Evolutionary conservation across 30 jellyfish, hydroid and myxozoan genomes (phyloP).

Genomic region (Hydra vulgaris): DNA sequence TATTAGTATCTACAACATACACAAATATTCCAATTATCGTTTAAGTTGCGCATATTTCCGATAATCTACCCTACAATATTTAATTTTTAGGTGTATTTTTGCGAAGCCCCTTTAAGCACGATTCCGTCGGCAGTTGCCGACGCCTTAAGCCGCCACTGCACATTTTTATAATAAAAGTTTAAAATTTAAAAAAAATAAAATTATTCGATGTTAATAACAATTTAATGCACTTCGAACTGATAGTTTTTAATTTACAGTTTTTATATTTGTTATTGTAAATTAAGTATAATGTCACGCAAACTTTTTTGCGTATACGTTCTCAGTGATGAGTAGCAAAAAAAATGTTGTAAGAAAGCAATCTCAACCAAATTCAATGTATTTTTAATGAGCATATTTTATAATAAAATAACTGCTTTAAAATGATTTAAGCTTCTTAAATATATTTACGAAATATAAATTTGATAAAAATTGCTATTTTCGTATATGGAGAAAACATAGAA

Average conservation of each 20-base stretch:
- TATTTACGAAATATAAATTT: not conserved
- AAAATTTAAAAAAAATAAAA: too few species aligned
- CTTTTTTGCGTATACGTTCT: not conserved
- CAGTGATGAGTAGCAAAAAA: not conserved
- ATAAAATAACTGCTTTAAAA: too few species aligned
- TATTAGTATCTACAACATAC: too few species aligned
- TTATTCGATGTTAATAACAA: not conserved
- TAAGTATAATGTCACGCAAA: not conserved
- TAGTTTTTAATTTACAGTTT: not conserved
- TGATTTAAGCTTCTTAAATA: not conserved
- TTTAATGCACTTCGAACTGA: not conserved
- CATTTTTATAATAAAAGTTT: too few species aligned
- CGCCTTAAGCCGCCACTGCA: too few species aligned
- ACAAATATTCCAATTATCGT: too few species aligned
- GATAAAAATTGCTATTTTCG: not conserved
- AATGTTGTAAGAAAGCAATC: not conserved
- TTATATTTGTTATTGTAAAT: not conserved
- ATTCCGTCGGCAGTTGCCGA: too few species aligned
- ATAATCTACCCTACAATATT: too few species aligned
- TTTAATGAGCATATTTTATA: not conserved
- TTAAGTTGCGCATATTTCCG: too few species aligned
- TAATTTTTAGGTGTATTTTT: too few species aligned
- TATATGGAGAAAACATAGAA: not conserved
- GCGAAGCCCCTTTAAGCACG: too few species aligned
- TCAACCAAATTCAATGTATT: not conserved